Percentiles rank a stretch among this genome's conserved stretches.
Evolutionary conservation across 2,888 invertebrate species (phyloP).

Genomic region (Lycaena phlaeas): DNA sequence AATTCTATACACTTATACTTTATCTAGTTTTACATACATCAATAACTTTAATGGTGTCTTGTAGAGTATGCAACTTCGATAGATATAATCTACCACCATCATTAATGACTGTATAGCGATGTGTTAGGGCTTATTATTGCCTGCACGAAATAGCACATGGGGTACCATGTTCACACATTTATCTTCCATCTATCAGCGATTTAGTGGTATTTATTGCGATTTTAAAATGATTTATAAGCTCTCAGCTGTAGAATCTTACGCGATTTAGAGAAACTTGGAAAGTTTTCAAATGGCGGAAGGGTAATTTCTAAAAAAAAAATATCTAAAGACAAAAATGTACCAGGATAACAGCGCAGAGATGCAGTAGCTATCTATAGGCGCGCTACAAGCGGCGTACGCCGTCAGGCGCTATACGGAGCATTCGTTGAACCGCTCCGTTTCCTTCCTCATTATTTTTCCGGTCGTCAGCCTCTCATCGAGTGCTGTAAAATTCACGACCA

Average conservation of each 20-base stretch:
- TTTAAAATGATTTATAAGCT: not conserved
- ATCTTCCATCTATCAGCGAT: not conserved
- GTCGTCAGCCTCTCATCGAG: conserved; percentile 47
- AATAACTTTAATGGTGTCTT: too few species aligned
- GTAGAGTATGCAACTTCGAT: too few species aligned
- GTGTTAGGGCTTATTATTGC: not conserved
- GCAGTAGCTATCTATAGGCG: conserved; percentile 4
- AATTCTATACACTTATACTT: too few species aligned
- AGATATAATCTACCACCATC: too few species aligned
- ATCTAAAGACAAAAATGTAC: too few species aligned
- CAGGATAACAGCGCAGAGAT: not conserved
- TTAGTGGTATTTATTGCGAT: not conserved
- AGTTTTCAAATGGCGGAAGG: too few species aligned
- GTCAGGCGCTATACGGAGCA: conserved; percentile 7
- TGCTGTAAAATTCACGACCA: conserved; percentile 18
- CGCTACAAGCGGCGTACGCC: conserved; percentile 1
- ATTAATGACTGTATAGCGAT: not conserved
- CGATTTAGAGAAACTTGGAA: too few species aligned
- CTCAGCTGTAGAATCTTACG: too few species aligned
- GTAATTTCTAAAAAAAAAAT: too few species aligned
- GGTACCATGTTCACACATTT: not conserved
- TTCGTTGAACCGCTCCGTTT: conserved; percentile 21
- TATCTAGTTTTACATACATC: not conserved
- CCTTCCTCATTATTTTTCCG: conserved; percentile 63
- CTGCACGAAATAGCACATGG: too few species aligned